phyloP scores from a whole-genome alignment of 2,888 invertebrate species.

The Drosophila histrio region DNA sequence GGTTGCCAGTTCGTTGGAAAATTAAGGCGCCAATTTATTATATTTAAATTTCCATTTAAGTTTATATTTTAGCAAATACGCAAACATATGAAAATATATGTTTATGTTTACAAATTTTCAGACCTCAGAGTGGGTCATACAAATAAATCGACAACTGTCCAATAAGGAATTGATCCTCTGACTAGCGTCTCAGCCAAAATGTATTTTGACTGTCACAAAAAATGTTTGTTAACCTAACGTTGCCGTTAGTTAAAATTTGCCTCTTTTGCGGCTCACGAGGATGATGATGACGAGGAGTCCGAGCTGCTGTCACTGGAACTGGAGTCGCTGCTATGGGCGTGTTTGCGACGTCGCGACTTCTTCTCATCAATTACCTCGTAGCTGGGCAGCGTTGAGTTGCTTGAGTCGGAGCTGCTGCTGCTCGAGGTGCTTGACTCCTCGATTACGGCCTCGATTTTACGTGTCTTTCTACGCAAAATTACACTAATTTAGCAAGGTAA shows the following conservation, averaged over 20 bases:
- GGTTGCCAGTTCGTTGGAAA: conserved; percentile 43
- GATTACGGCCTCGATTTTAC: conserved; percentile 81
- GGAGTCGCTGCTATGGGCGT: conserved; percentile 66
- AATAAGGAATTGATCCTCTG: not conserved
- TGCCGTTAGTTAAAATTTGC: conserved; percentile 42
- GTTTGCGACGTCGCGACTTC: conserved; percentile 72
- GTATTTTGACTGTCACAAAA: conserved; percentile 46
- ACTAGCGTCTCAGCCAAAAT: conserved; percentile 35
- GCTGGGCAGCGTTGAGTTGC: conserved; percentile 82
- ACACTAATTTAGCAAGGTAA: not conserved
- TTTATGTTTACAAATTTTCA: conserved; percentile 34
- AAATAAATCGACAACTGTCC: conserved; percentile 32
- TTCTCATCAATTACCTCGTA: conserved; percentile 83
- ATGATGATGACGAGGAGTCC: conserved; percentile 75
- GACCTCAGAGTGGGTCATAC: conserved; percentile 31
- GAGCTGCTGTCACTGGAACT: conserved; percentile 74
- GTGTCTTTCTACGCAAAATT: conserved; percentile 65
- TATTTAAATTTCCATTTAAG: conserved; percentile 48
- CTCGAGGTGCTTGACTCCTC: conserved; percentile 78
- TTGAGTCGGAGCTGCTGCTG: conserved; percentile 78
- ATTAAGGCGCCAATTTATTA: conserved; percentile 56
- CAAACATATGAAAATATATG: conserved; percentile 66
- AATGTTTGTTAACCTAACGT: conserved; percentile 33
- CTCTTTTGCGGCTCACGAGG: conserved; percentile 45
- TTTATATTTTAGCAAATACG: conserved; percentile 25